phyloP scores from a whole-genome alignment of 1,140 invertebrate genomes.

The Venturia canescens region DNA sequence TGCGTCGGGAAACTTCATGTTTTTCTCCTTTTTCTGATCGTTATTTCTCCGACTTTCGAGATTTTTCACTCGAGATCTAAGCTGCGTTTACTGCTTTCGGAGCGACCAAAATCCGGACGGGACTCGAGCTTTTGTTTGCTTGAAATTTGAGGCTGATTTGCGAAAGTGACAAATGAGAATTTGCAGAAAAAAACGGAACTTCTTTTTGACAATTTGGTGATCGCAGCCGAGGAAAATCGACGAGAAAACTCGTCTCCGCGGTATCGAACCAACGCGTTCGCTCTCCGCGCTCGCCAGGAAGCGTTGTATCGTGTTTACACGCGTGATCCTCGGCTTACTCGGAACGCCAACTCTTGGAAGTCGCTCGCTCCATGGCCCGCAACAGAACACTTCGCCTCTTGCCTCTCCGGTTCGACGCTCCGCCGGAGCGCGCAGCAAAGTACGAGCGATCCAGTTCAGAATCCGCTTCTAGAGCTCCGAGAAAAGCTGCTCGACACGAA shows the following conservation, averaged over 20 bases:
- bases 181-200: no score
- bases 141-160: no score
- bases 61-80: no score
- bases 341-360: background rate
- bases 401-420: background rate
- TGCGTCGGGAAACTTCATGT: background rate
- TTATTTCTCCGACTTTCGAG: no score
- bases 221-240: background rate
- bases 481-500: constrained; percentile 7
- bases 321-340: background rate
- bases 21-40: no score
- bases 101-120: no score
- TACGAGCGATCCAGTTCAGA: constrained; percentile 4
- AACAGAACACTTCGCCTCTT: constrained; percentile 1
- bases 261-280: constrained; percentile 61
- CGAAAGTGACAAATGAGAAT: no score
- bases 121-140: no score
- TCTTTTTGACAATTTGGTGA: constrained; percentile 41
- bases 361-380: background rate
- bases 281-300: constrained; percentile 53
- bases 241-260: constrained; percentile 38
- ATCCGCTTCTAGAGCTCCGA: constrained; percentile 7
- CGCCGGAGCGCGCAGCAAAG: background rate
- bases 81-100: no score
- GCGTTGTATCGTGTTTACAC: constrained; percentile 35